Evolutionary conservation across 1,140 invertebrate species (phyloP).

Genomic region (Pseudobourletiella spinata): DNA sequence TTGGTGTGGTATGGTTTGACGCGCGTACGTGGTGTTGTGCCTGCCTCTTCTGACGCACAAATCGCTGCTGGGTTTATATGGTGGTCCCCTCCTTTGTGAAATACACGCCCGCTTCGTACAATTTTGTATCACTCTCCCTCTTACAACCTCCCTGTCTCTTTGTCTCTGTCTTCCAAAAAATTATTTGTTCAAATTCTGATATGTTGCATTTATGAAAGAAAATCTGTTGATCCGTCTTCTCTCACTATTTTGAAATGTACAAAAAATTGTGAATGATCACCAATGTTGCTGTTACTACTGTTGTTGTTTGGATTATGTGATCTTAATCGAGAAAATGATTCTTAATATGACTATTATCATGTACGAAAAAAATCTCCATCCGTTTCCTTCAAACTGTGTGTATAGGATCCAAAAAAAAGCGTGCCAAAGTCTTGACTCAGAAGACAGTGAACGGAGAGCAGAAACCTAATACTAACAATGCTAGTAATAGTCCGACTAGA

Average conservation of each 20-base stretch:
- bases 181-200: neutral
- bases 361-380: neutral
- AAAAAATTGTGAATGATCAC: neutral
- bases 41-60: neutral
- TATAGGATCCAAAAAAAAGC: neutral
- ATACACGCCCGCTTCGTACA: neutral
- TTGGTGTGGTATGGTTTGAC: constrained; percentile 1
- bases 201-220: neutral
- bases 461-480: neutral
- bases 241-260: neutral
- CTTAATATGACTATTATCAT: neutral
- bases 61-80: neutral
- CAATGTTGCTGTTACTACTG: neutral
- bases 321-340: no score
- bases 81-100: neutral
- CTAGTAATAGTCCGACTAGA: neutral
- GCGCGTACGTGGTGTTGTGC: neutral
- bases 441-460: neutral
- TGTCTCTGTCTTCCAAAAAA: neutral
- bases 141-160: neutral
- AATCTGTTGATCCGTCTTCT: constrained; percentile 1
- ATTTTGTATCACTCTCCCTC: neutral
- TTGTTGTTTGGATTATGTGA: no score
- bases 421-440: neutral
- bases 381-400: neutral